These are phyloP conservation scores for Phymanthus crucifer DNA, from an alignment of 92 coral and sea anemone species.

Conservation along the genomic window DNA sequence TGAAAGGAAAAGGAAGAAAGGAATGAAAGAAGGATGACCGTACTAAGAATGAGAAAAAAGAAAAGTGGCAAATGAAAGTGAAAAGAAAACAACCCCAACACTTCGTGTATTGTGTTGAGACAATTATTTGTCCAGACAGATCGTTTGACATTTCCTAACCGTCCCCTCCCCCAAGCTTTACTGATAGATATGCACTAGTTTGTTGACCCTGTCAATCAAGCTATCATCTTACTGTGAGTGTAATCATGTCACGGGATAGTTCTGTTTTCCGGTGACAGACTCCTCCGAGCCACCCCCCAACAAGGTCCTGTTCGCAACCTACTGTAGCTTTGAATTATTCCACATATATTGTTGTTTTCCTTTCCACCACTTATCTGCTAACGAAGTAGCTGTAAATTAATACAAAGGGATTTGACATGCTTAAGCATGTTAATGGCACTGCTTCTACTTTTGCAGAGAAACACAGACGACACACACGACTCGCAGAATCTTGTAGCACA, in stretches of 20 bases:
- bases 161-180: neutral
- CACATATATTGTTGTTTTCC: neutral
- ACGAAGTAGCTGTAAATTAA: neutral
- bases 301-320: neutral
- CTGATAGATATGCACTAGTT: neutral
- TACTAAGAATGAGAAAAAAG: no score
- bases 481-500: slow-evolving; percentile 40
- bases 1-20: no score
- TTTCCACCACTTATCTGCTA: neutral
- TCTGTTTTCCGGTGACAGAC: neutral
- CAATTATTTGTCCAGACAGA: neutral
- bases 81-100: no score
- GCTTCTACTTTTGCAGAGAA: slow-evolving; percentile 29
- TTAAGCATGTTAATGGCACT: slow-evolving; percentile 31
- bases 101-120: no score
- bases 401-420: neutral
- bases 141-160: neutral
- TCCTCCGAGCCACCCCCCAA: neutral
- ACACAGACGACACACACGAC: slow-evolving; percentile 16
- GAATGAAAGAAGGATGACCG: no score
- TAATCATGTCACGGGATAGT: neutral
- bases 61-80: no score
- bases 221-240: slow-evolving; percentile 2
- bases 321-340: neutral
- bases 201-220: neutral